phyloP scores from a whole-genome alignment of 2,888 invertebrate species.

The Euspilapteryx auroguttella region DNA sequence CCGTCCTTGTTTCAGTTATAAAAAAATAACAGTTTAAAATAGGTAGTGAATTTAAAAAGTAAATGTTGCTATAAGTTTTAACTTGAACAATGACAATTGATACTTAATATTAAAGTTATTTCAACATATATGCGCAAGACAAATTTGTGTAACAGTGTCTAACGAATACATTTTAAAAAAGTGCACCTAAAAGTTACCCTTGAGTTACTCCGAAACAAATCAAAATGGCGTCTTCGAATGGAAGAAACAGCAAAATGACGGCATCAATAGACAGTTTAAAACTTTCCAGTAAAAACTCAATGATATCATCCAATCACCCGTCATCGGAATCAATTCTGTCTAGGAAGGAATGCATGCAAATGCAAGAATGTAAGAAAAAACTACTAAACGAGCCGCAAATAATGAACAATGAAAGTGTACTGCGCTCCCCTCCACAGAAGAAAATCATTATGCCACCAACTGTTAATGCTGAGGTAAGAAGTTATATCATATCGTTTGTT shows the following conservation, averaged over 20 bases:
- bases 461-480: slow-evolving; percentile 46
- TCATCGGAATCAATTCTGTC: slow-evolving; percentile 51
- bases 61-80: too few relatives aligned
- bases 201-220: slow-evolving; percentile 6
- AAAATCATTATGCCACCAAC: slow-evolving; percentile 50
- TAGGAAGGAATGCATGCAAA: slow-evolving; percentile 41
- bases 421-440: slow-evolving; percentile 50
- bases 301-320: slow-evolving; percentile 43
- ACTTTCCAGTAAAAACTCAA: slow-evolving; percentile 44
- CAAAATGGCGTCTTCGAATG: slow-evolving; percentile 46
- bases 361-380: slow-evolving; percentile 55
- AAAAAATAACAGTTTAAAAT: too few relatives aligned
- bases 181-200: neutral
- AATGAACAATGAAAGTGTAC: slow-evolving; percentile 48
- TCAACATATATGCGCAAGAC: too few relatives aligned
- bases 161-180: neutral
- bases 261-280: slow-evolving; percentile 50
- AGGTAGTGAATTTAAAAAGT: too few relatives aligned
- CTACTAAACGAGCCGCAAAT: slow-evolving; percentile 50
- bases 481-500: too few relatives aligned
- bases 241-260: slow-evolving; percentile 44
- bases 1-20: too few relatives aligned
- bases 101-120: neutral
- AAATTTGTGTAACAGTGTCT: neutral
- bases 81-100: too few relatives aligned